Base-by-base conservation (phyloP, 2,888 invertebrate species). In the Drosophila greeni region DNA sequence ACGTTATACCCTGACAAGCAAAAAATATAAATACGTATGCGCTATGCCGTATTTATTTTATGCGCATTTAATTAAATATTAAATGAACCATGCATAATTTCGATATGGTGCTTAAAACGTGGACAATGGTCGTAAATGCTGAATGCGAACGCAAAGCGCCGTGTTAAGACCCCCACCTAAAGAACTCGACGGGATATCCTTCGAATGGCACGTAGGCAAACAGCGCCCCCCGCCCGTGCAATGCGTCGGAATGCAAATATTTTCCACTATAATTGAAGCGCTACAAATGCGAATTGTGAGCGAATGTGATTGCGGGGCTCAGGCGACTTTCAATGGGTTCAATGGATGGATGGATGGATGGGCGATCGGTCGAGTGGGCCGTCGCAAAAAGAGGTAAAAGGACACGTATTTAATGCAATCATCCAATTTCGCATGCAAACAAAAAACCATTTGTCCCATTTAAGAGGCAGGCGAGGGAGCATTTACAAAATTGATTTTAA, bases 171-270 rank as follows among this genome's bases (percentile, higher is more conserved):
- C 42, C 36, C 48, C 14, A 58, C 33, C 61, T 48, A 53, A 62
- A 71, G 58, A 64, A 49, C 52, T 37, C 24, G 24, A 24, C 18
- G 40, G 47, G n/a, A 61, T 52, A 75, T 70, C 55, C 45, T 51
- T 58, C 51, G 58, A 77, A 72, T 52, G 60, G 60, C 81, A 76
- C 81, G 76, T 76, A 72, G 36, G 20, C 37, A 29, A 29, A 40
- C 39, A 26, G 20, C 43, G 9, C 20, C 11, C 14, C 8, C 8
- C 42, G 2, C 20, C 14, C 18, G 18, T 31, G 48, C 62, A 29
- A 49, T 72, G 56, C 56, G 43, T 61, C 39, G 58, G 61, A 68
- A 60, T 71, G 66, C 64, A 76, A 76, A 76, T 80, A 64, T 67
- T 61, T 67, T 76, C 20, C 62, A 60, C 31, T 42, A 54, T 73